Evolutionary conservation across 2,113 vertebrate genomes (phyloP).

Genomic region (Gadus macrocephalus): DNA sequence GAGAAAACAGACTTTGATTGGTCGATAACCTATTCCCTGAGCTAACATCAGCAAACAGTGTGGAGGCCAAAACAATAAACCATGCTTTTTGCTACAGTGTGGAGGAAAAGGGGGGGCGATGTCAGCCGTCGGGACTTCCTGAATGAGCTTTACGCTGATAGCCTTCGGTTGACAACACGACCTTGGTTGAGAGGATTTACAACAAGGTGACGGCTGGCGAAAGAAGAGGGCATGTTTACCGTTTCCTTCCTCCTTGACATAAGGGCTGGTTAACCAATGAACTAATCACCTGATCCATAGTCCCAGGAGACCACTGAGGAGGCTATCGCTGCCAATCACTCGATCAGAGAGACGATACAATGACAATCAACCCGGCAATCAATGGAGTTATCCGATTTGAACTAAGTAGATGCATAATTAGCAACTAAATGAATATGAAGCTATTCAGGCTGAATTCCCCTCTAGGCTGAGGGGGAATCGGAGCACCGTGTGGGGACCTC

Average conservation of each 20-base stretch:
- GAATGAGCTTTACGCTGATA: too few relatives aligned
- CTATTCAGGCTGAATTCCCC: neutral
- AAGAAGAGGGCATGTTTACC: neutral
- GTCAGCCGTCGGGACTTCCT: too few relatives aligned
- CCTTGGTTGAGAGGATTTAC: neutral
- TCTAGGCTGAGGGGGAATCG: neutral
- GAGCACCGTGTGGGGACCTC: neutral
- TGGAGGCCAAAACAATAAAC: conserved; percentile 19
- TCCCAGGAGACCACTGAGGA: conserved; percentile 10
- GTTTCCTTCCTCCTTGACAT: neutral
- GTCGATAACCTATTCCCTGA: conserved; percentile 37
- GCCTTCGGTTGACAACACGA: too few relatives aligned
- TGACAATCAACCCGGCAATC: neutral
- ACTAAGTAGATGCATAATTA: too few relatives aligned
- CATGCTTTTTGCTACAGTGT: conserved; percentile 9
- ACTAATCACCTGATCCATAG: conserved; percentile 30
- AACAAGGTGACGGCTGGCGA: neutral
- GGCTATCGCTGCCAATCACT: conserved; percentile 5
- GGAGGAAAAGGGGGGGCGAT: neutral
- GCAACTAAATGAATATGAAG: neutral
- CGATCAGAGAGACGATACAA: neutral
- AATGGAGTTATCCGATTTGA: neutral
- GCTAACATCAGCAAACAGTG: conserved; percentile 46
- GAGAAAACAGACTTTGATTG: conserved; percentile 11
- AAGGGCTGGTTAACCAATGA: conserved; percentile 5